Conservation (phyloP, 1,140 invertebrate species). For the Tachypleus tridentatus region DNA sequence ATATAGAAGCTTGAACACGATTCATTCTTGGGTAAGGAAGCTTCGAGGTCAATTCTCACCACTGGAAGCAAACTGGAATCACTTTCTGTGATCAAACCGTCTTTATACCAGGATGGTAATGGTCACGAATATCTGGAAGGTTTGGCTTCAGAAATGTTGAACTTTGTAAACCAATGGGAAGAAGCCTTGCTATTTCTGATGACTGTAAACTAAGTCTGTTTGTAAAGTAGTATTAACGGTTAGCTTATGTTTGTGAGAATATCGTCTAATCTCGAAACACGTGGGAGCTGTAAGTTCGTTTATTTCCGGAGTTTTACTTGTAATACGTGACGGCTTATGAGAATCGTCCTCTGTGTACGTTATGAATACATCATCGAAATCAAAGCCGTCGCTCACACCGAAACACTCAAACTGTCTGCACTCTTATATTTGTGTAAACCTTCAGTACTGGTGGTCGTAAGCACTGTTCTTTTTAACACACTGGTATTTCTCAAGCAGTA, state of each 20-base stretch:
- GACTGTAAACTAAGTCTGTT: conserved; percentile 3
- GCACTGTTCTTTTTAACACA: too few relatives aligned
- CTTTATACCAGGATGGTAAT: conserved; percentile 13
- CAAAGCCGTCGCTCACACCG: conserved; percentile 21
- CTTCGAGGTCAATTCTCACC: neutral
- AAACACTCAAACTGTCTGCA: conserved; percentile 18
- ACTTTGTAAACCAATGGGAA: neutral
- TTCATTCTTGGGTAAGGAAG: neutral
- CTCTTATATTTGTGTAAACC: conserved; percentile 1
- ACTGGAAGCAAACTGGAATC: neutral
- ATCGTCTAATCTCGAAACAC: neutral
- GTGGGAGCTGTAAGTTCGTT: neutral
- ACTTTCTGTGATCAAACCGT: conserved; percentile 8
- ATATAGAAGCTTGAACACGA: neutral
- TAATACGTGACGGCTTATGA: neutral
- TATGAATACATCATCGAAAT: conserved; percentile 24
- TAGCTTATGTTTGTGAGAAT: neutral
- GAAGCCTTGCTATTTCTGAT: neutral
- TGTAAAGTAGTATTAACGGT: too few relatives aligned
- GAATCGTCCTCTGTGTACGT: conserved; percentile 23
- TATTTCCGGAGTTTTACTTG: neutral
- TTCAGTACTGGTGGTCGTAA: neutral
- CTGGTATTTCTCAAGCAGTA: too few relatives aligned
- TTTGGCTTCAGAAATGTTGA: neutral
- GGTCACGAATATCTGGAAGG: conserved; percentile 8